Evolutionary conservation across 2,113 vertebrate species (phyloP), one percentile per base, ranked within the genome.

Genomic region (Oenanthe oenanthe): DNA sequence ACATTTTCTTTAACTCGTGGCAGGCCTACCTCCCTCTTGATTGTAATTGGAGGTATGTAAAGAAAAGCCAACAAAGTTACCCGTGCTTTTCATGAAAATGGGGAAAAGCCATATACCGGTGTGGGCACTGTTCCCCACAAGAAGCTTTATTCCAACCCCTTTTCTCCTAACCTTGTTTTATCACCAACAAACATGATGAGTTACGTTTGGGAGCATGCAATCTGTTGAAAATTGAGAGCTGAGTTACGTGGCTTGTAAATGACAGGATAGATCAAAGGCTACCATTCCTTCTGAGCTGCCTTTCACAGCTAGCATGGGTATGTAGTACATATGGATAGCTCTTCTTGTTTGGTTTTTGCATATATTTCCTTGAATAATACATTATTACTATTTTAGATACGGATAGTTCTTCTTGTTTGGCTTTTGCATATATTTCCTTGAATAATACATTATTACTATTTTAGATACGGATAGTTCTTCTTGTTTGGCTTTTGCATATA

Each of bases 381-480:
- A 48, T 24, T 42, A 42, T 42, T 51, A 36, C 34, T 36, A 50
- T 76, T 94, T 62, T 58, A 70, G 45, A 40, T 51, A 43, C 18
- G 58, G 62, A 43, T 79, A 47, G 58, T 34, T 66, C 43, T 63
- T 73, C 54, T 75, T 82, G 47, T 90, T 91, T 76, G 62, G 51
- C 18, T 93, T 94, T 85, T 95, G 81, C 88, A 89, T 85, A 63
- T 19, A 66, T 92, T 94, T 91, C 78, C 71, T 95, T 93, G 62
- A 88, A 80, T 89, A 87, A 79, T 57, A 24, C 0, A 48, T 24
- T 42, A 42, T 42, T 51, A 36, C 34, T 36, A 50, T 76, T 94
- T 62, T 58, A 70, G 45, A 40, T 51, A 43, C 18, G 58, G 62
- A 43, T 79, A 47, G 58, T 34, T 66, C 43, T 63, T 73, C 54